Evolutionary conservation across 2,888 invertebrate genomes (phyloP), one percentile per base, ranked within the genome.

Genomic region (Ichneumoninae sp.): DNA sequence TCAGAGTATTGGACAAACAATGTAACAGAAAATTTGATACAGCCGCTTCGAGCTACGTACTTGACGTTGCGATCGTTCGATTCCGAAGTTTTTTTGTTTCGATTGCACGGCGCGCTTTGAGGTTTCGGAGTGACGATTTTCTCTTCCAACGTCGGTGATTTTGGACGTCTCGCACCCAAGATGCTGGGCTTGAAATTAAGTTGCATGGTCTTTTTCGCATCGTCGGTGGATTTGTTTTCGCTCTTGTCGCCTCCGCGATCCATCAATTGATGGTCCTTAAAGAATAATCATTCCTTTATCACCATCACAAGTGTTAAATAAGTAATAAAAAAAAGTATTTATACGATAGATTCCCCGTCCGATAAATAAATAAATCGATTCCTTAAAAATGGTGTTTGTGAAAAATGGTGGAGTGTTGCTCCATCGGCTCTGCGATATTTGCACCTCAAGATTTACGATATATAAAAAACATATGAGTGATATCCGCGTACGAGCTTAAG

Each of bases 181-280:
- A 85, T 85, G 19, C 44, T 85, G 16, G 85, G 85, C 44, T 82
- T 85, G n/a, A 85, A 85, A 47, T 70, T 82, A 13, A 68, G 13
- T 13, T 57, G 82, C 40, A 52, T 69, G 62, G 16, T 19, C 52
- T 71, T 80, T 33, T 50, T 82, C 22, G 81, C 80, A 57, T 26
- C 54, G 10, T 82, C 79, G 6, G 13, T 57, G 7, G 50, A 22
- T 62, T 85, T 85, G 6, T 54, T 74, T 4, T 82, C 83, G 36
- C 65, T 47, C 44, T 83, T 76, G 44, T 69, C 66, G 30, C 87
- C 80, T 44, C 82, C 88, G 75, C 88, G 89, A 78, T 91, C 91
- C 50, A 89, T 91, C 80, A 92, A 87, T 54, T 87, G 89, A 84
- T 86, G 91, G 86, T 91, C 91, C 91, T 85, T 30, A 40, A 81